phyloP scores from a whole-genome alignment of 2,113 vertebrate genomes.

The Xiphophorus maculatus region DNA sequence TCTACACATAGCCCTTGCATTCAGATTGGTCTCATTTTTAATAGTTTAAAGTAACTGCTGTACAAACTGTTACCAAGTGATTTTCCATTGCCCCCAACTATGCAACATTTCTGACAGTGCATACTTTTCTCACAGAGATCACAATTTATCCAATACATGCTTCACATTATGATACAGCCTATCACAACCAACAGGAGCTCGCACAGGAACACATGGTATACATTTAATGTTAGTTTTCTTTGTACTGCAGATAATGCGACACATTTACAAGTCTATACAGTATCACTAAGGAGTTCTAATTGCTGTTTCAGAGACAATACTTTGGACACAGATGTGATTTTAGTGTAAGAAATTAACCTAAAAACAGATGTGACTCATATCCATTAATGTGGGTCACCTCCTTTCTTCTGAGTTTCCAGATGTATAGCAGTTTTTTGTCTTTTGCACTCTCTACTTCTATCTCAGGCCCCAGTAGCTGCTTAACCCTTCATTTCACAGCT shows the following conservation, averaged over 20 bases:
- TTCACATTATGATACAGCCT: slow-evolving; percentile 21
- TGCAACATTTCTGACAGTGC: neutral
- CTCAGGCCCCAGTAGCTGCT: slow-evolving; percentile 32
- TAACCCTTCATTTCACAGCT: slow-evolving; percentile 62
- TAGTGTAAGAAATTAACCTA: neutral
- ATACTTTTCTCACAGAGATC: slow-evolving; percentile 26
- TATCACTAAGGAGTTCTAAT: too few species aligned
- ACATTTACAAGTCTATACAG: neutral
- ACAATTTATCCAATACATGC: slow-evolving; percentile 45
- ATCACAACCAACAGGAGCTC: neutral
- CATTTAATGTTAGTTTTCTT: slow-evolving; percentile 11
- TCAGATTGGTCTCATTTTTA: neutral
- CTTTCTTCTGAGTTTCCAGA: neutral
- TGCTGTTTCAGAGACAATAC: too few species aligned
- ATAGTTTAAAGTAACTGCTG: slow-evolving; percentile 44
- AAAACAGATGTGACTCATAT: neutral
- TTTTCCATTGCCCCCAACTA: slow-evolving; percentile 30
- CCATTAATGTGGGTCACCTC: too few species aligned
- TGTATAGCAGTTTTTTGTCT: neutral
- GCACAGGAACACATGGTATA: slow-evolving; percentile 2
- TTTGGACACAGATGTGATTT: neutral
- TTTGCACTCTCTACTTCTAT: slow-evolving; percentile 30
- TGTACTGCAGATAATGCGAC: neutral
- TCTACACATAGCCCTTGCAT: neutral
- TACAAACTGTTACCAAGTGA: slow-evolving; percentile 14